Evolutionary conservation across 2,888 invertebrate species (phyloP), one percentile per base, ranked within the genome.

Genomic region (Seladonia tumulorum): DNA sequence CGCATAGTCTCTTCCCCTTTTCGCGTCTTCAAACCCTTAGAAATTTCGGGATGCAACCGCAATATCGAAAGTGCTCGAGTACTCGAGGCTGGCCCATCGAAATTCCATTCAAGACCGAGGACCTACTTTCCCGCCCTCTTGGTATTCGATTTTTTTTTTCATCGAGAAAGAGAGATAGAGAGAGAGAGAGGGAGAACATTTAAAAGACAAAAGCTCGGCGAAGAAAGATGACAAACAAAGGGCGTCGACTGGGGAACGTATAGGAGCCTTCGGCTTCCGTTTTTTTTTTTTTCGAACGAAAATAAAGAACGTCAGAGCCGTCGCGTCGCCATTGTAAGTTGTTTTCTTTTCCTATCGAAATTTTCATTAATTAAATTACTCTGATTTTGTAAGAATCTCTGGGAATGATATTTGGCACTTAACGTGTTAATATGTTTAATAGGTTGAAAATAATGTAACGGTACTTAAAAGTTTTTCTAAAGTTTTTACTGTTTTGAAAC

Each of bases 21-120:
- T 49, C 22, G 39, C 83, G 72, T 68, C 72, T 82, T 85, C 68
- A 22, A 83, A 77, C 84, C 80, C 81, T 85, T 80, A 81, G 82
- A 85, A 88, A 86, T 87, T 86, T 87, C 73, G 53, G 80, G 78
- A 86, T 81, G 79, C 85, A 70, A 42, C 63, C 75, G 80, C 82
- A 84, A 82, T 87, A 85, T 82, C 81, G 76, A 74, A 68, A 63
- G 71, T 76, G 25, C 66, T 45, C 72, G 76, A 76, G 70, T 49
- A 35, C 66, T 72, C 75, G 78, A 79, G 22, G 25, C 76, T 42
- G 42, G 76, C 78, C 79, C 73, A 82, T 82, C 77, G 85, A 85
- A 79, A 85, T 79, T 79, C 79, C 72, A 60, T 53, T 12, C 53
- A 39, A 57, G 29, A 29, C 39, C 35, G 22, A 76, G 76, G 22